Base-by-base conservation (phyloP, 2,797 vertebrate genomes). In the Gephyroberyx darwinii region DNA sequence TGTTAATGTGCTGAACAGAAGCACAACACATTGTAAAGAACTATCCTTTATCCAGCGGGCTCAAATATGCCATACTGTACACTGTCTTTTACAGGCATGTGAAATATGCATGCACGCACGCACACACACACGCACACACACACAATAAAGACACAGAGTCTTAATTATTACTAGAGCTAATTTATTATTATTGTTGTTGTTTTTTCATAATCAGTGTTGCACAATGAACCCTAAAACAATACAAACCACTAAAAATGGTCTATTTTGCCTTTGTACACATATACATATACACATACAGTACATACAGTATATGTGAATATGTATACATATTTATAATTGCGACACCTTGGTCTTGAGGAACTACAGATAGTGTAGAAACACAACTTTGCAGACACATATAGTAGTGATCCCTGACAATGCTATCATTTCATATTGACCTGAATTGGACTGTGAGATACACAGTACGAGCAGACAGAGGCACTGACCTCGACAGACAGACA, bases 211-310 rank as follows among this genome's bases (percentile, higher is more conserved):
- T 93, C 92, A 93, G 89, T 94, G 93, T 94, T 94, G 93, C 93
- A 94, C 94, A 94, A 95, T 94, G 92, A 96, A 95, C 86, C 90
- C 93, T 93, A 94, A 92, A 95, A 94, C 94, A 93, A 94, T 92
- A 93, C 91, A 93, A 94, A 91, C 94, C 95, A 96, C 94, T 88
- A 90, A 94, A 92, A 94, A 92, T 88, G 69, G 88, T 92, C 85
- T 90, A 90, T 91, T 86, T 84, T 69, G 72, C 72, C 72, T 86
- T 88, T 88, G 60, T 88, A 89, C 84, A 90, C 81, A 88, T 90
- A 91, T 84, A 90, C 88, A 92, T 90, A 91, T 88, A 90, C 88
- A 91, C 89, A 92, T 85, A 92, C 90, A 90, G 80, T 78, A 83
- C 87, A 88, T 65, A 81, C 81, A 84, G 88, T 86, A 91, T 91